phyloP scores from a whole-genome alignment of 2,797 vertebrate genomes.

The Australoheros facetus region DNA sequence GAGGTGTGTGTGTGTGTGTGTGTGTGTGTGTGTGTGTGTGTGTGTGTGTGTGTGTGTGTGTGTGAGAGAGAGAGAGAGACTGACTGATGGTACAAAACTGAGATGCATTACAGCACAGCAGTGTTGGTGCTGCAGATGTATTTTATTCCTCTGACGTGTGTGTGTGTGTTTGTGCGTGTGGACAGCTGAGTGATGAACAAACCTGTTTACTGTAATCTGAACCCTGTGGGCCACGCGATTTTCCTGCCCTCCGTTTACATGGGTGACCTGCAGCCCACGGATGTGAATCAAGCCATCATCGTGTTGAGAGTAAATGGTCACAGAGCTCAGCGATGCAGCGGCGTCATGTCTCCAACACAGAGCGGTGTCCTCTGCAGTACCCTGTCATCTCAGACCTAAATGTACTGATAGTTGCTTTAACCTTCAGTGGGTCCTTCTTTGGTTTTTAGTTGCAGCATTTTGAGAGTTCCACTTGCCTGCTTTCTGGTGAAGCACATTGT shows the following conservation, averaged over 20 bases:
- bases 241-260: slow-evolving; percentile 41
- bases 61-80: slow-evolving; percentile 34
- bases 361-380: slow-evolving; percentile 33
- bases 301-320: slow-evolving; percentile 8
- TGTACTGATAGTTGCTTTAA: slow-evolving; percentile 36
- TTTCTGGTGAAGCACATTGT: not conserved
- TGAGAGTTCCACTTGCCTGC: not conserved
- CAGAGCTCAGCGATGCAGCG: slow-evolving; percentile 40
- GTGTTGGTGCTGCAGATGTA: slow-evolving; percentile 40
- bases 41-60: slow-evolving; percentile 36
- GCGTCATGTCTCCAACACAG: slow-evolving; percentile 24
- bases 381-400: slow-evolving; percentile 55
- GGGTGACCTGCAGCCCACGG: slow-evolving; percentile 36
- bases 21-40: slow-evolving; percentile 8
- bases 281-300: slow-evolving; percentile 63
- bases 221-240: slow-evolving; percentile 29
- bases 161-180: slow-evolving; percentile 17
- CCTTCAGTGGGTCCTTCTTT: slow-evolving; percentile 9
- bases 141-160: slow-evolving; percentile 38
- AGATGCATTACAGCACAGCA: slow-evolving; percentile 38
- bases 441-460: slow-evolving; percentile 17
- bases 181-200: slow-evolving; percentile 48
- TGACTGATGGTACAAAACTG: slow-evolving; percentile 62
- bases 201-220: slow-evolving; percentile 56
- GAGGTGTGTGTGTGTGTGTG: slow-evolving; percentile 34